Base-by-base conservation (phyloP, 2,113 vertebrate genomes). In the Calidris pygmaea region DNA sequence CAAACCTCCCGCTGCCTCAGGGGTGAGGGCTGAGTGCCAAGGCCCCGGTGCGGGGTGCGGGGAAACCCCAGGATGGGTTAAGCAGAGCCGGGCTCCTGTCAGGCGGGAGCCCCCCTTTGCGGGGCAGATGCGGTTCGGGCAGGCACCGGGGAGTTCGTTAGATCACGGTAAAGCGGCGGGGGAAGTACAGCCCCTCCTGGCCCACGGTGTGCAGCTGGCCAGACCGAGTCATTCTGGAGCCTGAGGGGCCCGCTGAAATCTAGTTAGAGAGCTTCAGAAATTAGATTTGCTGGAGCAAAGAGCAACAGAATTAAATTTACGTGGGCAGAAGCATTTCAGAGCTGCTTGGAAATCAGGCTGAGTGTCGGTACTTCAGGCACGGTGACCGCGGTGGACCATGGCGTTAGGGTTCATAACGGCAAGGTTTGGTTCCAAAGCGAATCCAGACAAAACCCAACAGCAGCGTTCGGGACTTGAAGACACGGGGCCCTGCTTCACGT, bases 81-180 rank as follows among this genome's bases (percentile, higher is more conserved):
- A 27, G 47, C 34, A 45, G 60, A 23, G 18, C 37, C 12, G 73
- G 34, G 45, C n/a, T 26, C 5, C 70, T 34, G 3, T 59, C 32
- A 7, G 16, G 1, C 19, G 11, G 55, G 53, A 76, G 17, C 39
- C 32, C 18, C 43, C 10, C 67, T 56, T 35, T 19, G 34, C 47
- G 56, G 53, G n/a, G 66, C 12, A 24, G 71, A 50, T 63, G 32
- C 1, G 23, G 20, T 68, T 24, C 45, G 34, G 35, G 7, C 84
- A 3, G 70, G n/a, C 26, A 0, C 32, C 1, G 1, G 32, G 45
- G 63, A 18, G 63, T 50, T 74, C 67, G 14, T 68, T 55, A 90
- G 59, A 18, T 66, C 74, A 0, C 1, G 0, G 0, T 9, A 5
- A 24, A 43, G 58, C 21, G 53, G 8, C 1, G 1, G 72, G 66